phyloP scores from a whole-genome alignment of 2,113 vertebrate species.

The Dipodomys ordii region DNA sequence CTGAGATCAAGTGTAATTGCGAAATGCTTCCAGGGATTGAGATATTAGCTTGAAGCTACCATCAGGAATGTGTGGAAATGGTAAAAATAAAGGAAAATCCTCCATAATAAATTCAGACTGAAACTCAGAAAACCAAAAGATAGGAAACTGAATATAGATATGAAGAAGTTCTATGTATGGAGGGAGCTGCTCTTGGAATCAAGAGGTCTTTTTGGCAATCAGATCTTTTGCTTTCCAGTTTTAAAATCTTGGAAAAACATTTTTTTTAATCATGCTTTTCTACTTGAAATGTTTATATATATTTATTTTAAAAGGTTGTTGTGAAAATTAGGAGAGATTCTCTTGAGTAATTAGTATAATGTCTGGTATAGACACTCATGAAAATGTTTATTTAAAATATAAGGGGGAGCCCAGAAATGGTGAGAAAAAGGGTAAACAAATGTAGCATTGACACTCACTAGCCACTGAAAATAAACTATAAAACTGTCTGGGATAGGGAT shows the following conservation, averaged over 20 bases:
- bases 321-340: background rate
- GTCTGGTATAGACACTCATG: background rate
- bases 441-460: no score
- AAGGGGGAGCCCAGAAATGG: no score
- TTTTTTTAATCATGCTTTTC: background rate
- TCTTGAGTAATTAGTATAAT: background rate
- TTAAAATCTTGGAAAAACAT: background rate
- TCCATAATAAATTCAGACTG: background rate
- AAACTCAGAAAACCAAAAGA: conserved; percentile 5
- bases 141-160: background rate
- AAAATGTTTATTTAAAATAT: conserved; percentile 24
- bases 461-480: no score
- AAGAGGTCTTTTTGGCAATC: background rate
- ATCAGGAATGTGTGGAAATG: background rate
- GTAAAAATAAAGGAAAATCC: background rate
- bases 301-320: conserved; percentile 10
- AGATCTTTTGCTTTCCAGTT: background rate
- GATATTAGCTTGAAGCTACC: background rate
- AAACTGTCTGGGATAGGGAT: no score
- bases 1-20: background rate
- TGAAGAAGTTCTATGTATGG: no score
- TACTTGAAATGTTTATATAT: background rate
- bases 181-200: background rate
- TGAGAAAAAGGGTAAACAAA: no score
- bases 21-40: background rate